Evolutionary conservation across 2,113 vertebrate genomes (phyloP).

Genomic region (Patagioenas fasciata): DNA sequence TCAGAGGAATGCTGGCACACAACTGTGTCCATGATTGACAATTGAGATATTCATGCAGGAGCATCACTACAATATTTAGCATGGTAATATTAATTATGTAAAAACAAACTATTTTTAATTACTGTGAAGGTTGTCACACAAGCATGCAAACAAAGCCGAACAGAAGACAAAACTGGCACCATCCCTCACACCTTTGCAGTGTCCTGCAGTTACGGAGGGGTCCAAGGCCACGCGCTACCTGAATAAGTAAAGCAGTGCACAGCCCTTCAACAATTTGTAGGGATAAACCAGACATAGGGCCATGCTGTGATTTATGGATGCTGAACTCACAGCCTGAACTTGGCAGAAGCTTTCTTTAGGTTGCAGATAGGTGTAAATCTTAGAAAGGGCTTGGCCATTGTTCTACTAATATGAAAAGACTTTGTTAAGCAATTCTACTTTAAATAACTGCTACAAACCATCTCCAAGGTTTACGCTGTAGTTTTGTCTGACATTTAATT

Average conservation of each 20-base stretch:
- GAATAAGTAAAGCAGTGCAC: rapidly evolving
- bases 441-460: conserved; percentile 37
- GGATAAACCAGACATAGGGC: not conserved
- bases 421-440: conserved; percentile 12
- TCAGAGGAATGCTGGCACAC: not conserved
- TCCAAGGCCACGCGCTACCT: rapidly evolving
- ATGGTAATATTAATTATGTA: not conserved
- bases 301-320: not conserved
- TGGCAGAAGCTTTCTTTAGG: not conserved
- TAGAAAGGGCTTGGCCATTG: not conserved
- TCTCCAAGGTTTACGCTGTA: not conserved
- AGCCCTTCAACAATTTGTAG: not conserved
- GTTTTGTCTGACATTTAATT: conserved; percentile 66
- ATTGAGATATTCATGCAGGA: not conserved
- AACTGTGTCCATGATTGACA: not conserved
- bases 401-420: not conserved
- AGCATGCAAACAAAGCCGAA: not conserved
- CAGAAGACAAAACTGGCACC: not conserved
- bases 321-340: not conserved
- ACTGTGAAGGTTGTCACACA: not conserved
- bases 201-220: rapidly evolving
- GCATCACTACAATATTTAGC: not conserved
- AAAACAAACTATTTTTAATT: not conserved
- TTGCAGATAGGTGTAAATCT: not conserved
- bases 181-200: rapidly evolving